Percentiles rank a stretch among this genome's conserved stretches.
Conservation (phyloP, 1,140 invertebrate genomes). For the Araneus ventricosus region DNA sequence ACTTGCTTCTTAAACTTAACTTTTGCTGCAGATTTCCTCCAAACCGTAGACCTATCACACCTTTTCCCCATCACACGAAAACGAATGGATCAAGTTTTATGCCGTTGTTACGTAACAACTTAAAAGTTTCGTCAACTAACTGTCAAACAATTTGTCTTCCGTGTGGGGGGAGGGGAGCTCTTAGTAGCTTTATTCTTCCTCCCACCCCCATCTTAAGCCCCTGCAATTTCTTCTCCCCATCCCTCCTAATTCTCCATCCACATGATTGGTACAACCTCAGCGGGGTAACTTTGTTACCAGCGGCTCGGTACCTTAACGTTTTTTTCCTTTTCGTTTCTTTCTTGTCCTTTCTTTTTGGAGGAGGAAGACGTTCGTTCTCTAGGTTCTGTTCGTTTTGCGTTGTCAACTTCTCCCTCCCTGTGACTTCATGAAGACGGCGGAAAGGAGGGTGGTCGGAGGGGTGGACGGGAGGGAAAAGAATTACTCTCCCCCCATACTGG, state of each 20-base stretch:
- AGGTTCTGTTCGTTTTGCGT: slow-evolving; percentile 63
- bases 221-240: not conserved
- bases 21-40: not conserved
- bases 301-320: not conserved
- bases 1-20: slow-evolving; percentile 20
- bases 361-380: slow-evolving; percentile 21
- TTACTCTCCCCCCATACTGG: slow-evolving; percentile 44
- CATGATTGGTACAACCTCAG: slow-evolving; percentile 66
- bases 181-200: not conserved
- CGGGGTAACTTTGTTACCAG: slow-evolving; percentile 60
- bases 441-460: not conserved
- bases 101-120: slow-evolving; percentile 39
- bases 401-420: slow-evolving; percentile 48
- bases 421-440: not conserved
- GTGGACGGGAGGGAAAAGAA: slow-evolving; percentile 31
- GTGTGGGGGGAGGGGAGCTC: not conserved
- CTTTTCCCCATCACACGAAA: slow-evolving; percentile 14
- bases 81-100: slow-evolving; percentile 53
- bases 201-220: not conserved
- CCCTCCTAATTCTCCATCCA: slow-evolving; percentile 27
- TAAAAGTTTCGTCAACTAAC: slow-evolving; percentile 72
- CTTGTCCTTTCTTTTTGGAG: not conserved
- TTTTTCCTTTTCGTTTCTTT: slow-evolving; percentile 33
- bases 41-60: not conserved
- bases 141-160: slow-evolving; percentile 74